Evolutionary conservation across 1,140 invertebrate species (phyloP), one percentile per base, ranked within the genome.

Genomic region (Drosophila arawakana): DNA sequence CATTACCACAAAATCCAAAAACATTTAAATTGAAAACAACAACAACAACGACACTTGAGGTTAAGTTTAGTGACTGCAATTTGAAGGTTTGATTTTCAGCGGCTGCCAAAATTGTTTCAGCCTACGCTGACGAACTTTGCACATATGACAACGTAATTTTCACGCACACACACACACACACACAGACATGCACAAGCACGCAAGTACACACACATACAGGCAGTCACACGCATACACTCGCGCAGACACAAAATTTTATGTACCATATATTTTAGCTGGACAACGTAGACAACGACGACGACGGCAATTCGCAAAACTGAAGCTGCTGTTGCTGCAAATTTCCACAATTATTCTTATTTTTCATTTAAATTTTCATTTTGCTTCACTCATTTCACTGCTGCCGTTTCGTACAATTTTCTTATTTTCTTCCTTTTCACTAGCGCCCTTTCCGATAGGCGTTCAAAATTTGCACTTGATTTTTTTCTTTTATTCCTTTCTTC

Each of bases 61-160:
- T 50, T 47, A n/a, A 69, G 39, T 66, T 72, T 30, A 21, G 18
- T 35, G 44, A 49, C 55, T 59, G 46, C 59, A 69, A 69, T 78
- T 41, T 50, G n/a, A 43, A 44, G 35, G 18, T 60, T 66, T 80
- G n/a, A 15, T 63, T 76, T 63, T 67, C 37, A 44, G 50, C 68
- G 43, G 57, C 60, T 72, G 76, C 76, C 54, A 47, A 52, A 73
- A 79, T 52, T 72, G 57, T 70, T 30, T 77, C 44, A 61, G 58
- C 57, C 63, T 49, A 54, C 47, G 73, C 67, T 61, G 67, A 55
- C 58, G 76, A 76, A 89, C 80, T 89, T 88, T 81, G 84, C 76
- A 88, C 83, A 89, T 86, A 86, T 86, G 83, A 86, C 83, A 86
- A 83, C 83, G 83, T 86, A 88, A 86, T 86, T 88, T 89, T 77